These are phyloP conservation scores for Epizoanthus fatuus DNA, from an alignment of 92 coral and sea anemone species.

Conservation along the genomic window DNA sequence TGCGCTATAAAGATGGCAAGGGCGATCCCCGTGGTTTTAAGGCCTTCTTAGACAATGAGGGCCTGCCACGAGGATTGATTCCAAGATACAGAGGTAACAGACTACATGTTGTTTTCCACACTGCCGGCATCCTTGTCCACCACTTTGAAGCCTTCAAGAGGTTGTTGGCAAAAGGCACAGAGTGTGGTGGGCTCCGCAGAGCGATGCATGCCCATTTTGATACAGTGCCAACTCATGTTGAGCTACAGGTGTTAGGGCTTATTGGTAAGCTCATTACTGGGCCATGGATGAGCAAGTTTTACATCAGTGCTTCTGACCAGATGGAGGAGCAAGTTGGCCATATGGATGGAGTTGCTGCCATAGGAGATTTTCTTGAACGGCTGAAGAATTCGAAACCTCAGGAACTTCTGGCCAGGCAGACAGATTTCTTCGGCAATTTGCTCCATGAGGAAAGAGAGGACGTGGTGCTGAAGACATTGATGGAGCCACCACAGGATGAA, in stretches of 20 bases:
- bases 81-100: not conserved
- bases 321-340: not conserved
- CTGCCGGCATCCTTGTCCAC: not conserved
- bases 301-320: not conserved
- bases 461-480: not conserved
- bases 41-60: too few relatives aligned
- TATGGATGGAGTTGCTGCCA: not conserved
- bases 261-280: not conserved
- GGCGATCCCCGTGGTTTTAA: too few relatives aligned
- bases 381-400: not conserved
- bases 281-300: slow-evolving; percentile 6
- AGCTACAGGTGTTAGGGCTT: not conserved
- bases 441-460: slow-evolving; percentile 6
- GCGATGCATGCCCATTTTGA: not conserved
- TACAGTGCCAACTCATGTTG: not conserved
- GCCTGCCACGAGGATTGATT: not conserved
- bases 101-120: not conserved
- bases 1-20: too few relatives aligned
- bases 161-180: not conserved
- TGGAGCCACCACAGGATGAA: slow-evolving; percentile 10
- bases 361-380: not conserved
- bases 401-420: not conserved
- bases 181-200: not conserved
- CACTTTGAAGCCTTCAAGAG: not conserved
- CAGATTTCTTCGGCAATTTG: not conserved